Evolutionary conservation across 2,888 invertebrate genomes (phyloP), one percentile per base, ranked within the genome.

Genomic region (Meliscaeva auricollis): DNA sequence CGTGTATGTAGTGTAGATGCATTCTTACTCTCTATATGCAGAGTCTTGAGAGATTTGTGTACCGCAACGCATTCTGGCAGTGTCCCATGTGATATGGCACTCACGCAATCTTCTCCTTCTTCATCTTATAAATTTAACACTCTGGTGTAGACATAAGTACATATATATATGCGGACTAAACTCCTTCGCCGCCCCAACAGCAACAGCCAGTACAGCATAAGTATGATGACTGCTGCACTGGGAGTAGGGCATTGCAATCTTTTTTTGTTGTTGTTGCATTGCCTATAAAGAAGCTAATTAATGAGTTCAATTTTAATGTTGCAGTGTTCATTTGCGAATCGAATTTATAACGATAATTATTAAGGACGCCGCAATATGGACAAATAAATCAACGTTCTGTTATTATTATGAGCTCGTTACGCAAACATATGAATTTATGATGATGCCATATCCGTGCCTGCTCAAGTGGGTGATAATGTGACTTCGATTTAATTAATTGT

Each of bases 221-320:
- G n/a, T n/a, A n/a, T n/a, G n/a, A n/a, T n/a, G n/a, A n/a, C n/a
- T n/a, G 13, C 11, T 9, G 32, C 32, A 48, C 13, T 38, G 38
- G 38, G 38, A 17, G 35, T 17, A 26, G 50, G 66, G 9, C 66
- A 66, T 46, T 46, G 64, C 46, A 64, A 17, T 30, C 9, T 54
- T 30, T 22, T 46, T 15, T 44, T n/a, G 41, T 41, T 38, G 38
- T 38, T 38, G 3, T 38, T 38, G 26, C 13, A 7, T 58, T 22
- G 35, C 20, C 0, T 38, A 58, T 35, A 54, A 38, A 48, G 68
- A 46, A 46, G 50, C 76, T 81, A 81, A 85, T 85, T 85, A 85
- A 85, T 81, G 85, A 85, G 85, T 77, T 73, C 85, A 81, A 85
- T 85, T 85, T 85, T 85, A 85, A 81, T 81, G 85, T 73, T 73